A percentile compares a stretch with the other conserved stretches of the same genome.
These are phyloP conservation scores for Gasteruption jaculator DNA, from an alignment of 2,888 invertebrate genomes.

Conservation along the genomic window DNA sequence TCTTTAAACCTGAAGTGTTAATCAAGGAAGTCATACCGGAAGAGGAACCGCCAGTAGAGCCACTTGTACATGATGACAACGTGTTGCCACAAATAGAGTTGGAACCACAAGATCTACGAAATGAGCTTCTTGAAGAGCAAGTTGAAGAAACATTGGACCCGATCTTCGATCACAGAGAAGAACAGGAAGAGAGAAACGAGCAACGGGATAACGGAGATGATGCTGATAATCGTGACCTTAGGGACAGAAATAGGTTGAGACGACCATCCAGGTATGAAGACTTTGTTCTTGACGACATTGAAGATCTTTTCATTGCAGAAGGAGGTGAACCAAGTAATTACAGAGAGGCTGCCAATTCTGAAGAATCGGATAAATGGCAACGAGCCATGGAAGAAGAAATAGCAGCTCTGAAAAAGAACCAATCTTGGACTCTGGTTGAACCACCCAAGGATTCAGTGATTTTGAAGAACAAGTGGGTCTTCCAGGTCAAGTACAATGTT, in stretches of 20 bases:
- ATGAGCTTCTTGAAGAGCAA: too few species aligned
- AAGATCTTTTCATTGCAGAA: constrained; percentile 5
- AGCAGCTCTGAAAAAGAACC: constrained; percentile 3
- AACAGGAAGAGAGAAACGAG: too few species aligned
- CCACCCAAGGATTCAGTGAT: neutral
- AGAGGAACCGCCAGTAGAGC: too few species aligned
- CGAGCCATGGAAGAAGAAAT: constrained; percentile 11
- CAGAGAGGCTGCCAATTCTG: neutral
- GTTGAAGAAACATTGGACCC: too few species aligned
- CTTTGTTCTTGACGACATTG: constrained; percentile 53
- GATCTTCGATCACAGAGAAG: too few species aligned
- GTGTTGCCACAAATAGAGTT: too few species aligned
- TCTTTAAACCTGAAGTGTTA: constrained; percentile 8
- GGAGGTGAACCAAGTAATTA: neutral
- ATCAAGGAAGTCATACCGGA: neutral
- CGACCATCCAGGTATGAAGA: constrained; percentile 68
- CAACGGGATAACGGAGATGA: too few species aligned
- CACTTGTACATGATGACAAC: too few species aligned
- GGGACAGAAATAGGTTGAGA: too few species aligned
- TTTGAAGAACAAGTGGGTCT: constrained; percentile 6
- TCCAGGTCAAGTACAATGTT: constrained; percentile 18
- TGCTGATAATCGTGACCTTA: too few species aligned
- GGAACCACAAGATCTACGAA: too few species aligned
- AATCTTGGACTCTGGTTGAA: constrained; percentile 4
- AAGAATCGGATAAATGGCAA: constrained; percentile 2